Conservation (phyloP, 53 echinoderm and acorn worm species). For the Holothuria scabra region DNA sequence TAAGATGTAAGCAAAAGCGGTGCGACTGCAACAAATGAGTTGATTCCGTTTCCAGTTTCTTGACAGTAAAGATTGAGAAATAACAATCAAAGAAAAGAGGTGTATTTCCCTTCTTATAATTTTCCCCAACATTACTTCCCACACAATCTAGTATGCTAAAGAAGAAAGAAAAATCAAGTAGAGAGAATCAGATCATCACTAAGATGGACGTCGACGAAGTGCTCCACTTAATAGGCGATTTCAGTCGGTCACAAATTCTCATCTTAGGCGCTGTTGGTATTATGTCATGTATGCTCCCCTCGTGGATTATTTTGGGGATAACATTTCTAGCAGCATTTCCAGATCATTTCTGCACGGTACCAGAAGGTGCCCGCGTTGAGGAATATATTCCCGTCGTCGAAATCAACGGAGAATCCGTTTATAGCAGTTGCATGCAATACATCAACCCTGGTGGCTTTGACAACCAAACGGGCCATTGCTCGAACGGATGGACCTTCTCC, state of each 20-base stretch:
- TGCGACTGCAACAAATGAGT: too few relatives aligned
- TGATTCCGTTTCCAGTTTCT: too few relatives aligned
- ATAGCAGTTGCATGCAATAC: slow-evolving; percentile 10
- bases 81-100: too few relatives aligned
- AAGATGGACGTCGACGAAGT: slow-evolving; percentile 83
- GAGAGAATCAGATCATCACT: too few relatives aligned
- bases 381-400: not conserved
- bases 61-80: too few relatives aligned
- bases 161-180: too few relatives aligned
- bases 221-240: slow-evolving; percentile 65
- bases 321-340: slow-evolving; percentile 80
- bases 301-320: slow-evolving; percentile 85
- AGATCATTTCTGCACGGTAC: slow-evolving; percentile 61
- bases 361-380: not conserved
- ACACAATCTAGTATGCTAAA: too few relatives aligned
- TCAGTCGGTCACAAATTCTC: slow-evolving; percentile 74
- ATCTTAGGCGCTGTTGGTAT: slow-evolving; percentile 73
- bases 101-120: too few relatives aligned
- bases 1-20: too few relatives aligned
- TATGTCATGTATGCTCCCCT: slow-evolving; percentile 71
- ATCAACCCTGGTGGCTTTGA: slow-evolving; percentile 52
- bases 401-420: not conserved
- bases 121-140: too few relatives aligned
- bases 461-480: slow-evolving; percentile 61
- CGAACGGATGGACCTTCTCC: slow-evolving; percentile 76